Conservation (phyloP, 23 tunicate genomes). For the Styela clava region DNA sequence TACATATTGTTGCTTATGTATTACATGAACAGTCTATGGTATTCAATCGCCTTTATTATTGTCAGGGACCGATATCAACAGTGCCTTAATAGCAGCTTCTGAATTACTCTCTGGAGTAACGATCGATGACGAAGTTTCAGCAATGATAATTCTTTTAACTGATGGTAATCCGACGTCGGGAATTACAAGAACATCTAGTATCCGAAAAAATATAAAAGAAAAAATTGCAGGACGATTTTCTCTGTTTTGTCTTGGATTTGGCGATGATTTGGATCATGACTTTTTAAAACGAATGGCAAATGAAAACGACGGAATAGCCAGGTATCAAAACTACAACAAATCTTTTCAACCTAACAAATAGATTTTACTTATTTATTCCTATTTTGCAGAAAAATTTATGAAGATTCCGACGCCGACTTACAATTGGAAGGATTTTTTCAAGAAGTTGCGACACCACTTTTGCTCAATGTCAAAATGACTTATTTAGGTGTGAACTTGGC, state of each 20-base stretch:
- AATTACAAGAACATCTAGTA: neutral
- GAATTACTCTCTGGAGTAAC: neutral
- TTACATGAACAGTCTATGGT: too few relatives aligned
- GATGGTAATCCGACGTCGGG: constrained; percentile 35
- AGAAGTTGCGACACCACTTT: constrained; percentile 79
- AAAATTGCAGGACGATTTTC: constrained; percentile 25
- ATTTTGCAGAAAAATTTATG: constrained; percentile 39
- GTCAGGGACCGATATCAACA: constrained; percentile 22
- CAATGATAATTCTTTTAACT: constrained; percentile 24
- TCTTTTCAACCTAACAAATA: too few relatives aligned
- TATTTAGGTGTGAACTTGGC: constrained; percentile 32
- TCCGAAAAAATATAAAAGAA: neutral
- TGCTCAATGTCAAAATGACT: constrained; percentile 44
- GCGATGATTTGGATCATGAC: constrained; percentile 28
- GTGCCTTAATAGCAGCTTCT: neutral
- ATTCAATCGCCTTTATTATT: neutral
- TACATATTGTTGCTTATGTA: too few relatives aligned
- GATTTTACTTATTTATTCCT: too few relatives aligned
- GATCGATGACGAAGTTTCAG: neutral
- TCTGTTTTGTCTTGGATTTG: constrained; percentile 50
- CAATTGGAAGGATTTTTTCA: constrained; percentile 64
- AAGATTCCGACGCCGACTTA: constrained; percentile 55
- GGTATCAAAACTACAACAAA: too few relatives aligned
- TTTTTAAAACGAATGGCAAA: constrained; percentile 28
- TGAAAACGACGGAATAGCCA: constrained; percentile 36